Evolutionary conservation across 2,888 invertebrate species (phyloP).

Genomic region (Eurois occulta): DNA sequence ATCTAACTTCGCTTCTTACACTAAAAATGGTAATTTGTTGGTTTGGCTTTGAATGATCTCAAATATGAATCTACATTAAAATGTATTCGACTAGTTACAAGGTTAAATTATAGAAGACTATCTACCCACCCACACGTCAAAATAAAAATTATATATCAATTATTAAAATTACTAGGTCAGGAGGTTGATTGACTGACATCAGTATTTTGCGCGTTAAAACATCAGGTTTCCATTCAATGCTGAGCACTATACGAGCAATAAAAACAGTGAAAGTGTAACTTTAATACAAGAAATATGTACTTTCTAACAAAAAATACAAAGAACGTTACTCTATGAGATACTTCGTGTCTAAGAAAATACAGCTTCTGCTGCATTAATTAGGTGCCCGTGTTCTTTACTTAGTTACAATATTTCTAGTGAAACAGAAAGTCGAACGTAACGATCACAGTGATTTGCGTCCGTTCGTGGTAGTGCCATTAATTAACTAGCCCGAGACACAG

Average conservation of each 20-base stretch:
- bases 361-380: slow-evolving; percentile 49
- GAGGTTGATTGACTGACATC: slow-evolving; percentile 62
- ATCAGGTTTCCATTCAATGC: slow-evolving; percentile 49
- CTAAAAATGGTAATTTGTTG: slow-evolving; percentile 8
- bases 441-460: slow-evolving; percentile 53
- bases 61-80: slow-evolving; percentile 11
- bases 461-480: slow-evolving; percentile 51
- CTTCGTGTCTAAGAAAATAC: slow-evolving; percentile 42
- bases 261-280: slow-evolving; percentile 70
- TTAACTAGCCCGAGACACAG: slow-evolving; percentile 38
- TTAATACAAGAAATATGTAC: slow-evolving; percentile 62
- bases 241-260: slow-evolving; percentile 45
- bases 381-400: slow-evolving; percentile 47
- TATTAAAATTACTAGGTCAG: slow-evolving; percentile 63
- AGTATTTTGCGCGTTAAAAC: slow-evolving; percentile 51
- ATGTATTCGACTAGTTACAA: slow-evolving; percentile 19
- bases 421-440: slow-evolving; percentile 59
- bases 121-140: slow-evolving; percentile 19
- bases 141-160: slow-evolving; percentile 51
- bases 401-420: slow-evolving; percentile 51
- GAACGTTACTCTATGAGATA: slow-evolving; percentile 40
- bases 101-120: slow-evolving; percentile 28
- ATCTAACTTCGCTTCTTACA: background rate
- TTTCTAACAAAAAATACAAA: slow-evolving; percentile 70
- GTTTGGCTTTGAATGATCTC: slow-evolving; percentile 24